phyloP scores from a whole-genome alignment of 37 sponge, comb jelly and placozoan species.

The Lycopodina hypogea region DNA sequence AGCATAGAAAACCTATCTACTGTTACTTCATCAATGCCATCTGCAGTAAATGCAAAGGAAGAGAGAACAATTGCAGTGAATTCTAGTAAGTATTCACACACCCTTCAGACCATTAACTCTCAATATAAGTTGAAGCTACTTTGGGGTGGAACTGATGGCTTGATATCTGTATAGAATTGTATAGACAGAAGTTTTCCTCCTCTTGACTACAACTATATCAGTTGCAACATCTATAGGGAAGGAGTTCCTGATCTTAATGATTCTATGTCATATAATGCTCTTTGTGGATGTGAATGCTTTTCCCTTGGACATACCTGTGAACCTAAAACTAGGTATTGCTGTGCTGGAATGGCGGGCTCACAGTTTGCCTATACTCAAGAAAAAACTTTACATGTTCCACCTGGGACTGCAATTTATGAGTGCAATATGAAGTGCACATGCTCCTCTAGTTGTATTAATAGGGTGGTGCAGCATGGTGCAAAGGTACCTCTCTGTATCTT shows the following conservation, averaged over 20 bases:
- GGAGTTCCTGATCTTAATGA: slow-evolving; percentile 35
- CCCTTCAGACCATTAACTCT: too few relatives aligned
- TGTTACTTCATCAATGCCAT: too few relatives aligned
- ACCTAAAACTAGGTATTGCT: slow-evolving; percentile 39
- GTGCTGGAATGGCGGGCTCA: slow-evolving; percentile 53
- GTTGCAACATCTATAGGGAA: slow-evolving; percentile 19
- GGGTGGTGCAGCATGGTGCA: slow-evolving; percentile 81
- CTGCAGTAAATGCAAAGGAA: too few relatives aligned
- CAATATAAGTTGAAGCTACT: not conserved
- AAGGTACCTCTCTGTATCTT: slow-evolving; percentile 74
- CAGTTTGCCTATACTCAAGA: slow-evolving; percentile 52
- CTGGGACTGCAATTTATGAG: slow-evolving; percentile 74
- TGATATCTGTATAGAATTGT: slow-evolving; percentile 50
- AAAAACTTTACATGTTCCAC: slow-evolving; percentile 25
- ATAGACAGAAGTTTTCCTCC: slow-evolving; percentile 29
- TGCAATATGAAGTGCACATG: slow-evolving; percentile 83
- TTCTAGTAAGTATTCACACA: too few relatives aligned
- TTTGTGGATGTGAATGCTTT: slow-evolving; percentile 40
- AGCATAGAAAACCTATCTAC: too few relatives aligned
- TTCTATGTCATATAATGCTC: not conserved
- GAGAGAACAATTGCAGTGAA: too few relatives aligned
- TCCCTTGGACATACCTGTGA: slow-evolving; percentile 30
- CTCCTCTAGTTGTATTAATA: slow-evolving; percentile 63
- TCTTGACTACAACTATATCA: slow-evolving; percentile 43
- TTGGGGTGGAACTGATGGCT: slow-evolving; percentile 18